phyloP scores from a whole-genome alignment of 2,113 vertebrate genomes.

The Ophthalmolycus amberensis region DNA sequence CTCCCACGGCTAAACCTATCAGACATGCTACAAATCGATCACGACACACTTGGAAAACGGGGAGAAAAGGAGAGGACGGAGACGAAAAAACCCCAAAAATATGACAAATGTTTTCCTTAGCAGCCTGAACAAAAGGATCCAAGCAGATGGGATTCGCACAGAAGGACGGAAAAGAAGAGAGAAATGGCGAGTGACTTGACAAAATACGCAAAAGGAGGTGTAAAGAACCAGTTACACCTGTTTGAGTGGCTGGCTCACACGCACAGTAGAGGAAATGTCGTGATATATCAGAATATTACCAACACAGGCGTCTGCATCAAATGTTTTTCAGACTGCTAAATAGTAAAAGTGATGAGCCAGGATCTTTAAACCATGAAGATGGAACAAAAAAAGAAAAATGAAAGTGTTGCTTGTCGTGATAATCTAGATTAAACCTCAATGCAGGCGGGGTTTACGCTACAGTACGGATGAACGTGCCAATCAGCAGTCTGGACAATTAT shows the following conservation, averaged over 20 bases:
- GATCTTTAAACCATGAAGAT: constrained; percentile 5
- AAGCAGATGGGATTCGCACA: constrained; percentile 40
- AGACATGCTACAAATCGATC: constrained; percentile 65
- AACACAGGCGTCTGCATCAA: constrained; percentile 43
- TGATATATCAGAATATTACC: constrained; percentile 45
- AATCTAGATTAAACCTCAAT: constrained; percentile 25
- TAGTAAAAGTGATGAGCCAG: background rate
- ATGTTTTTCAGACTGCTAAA: constrained; percentile 29
- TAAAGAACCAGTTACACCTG: constrained; percentile 56
- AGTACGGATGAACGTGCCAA: constrained; percentile 42
- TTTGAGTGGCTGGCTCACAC: constrained; percentile 14
- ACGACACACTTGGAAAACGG: constrained; percentile 31
- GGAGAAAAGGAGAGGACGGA: constrained; percentile 7
- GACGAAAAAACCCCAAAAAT: constrained; percentile 1
- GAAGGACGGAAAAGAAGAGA: constrained; percentile 21
- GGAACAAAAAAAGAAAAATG: background rate
- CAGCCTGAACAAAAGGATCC: constrained; percentile 54
- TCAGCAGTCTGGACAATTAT: constrained; percentile 70
- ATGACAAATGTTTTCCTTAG: constrained; percentile 62
- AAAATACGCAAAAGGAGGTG: constrained; percentile 41
- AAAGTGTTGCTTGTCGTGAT: constrained; percentile 10
- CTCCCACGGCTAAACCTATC: constrained; percentile 26
- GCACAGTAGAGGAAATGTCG: constrained; percentile 60
- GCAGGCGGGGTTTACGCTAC: constrained; percentile 9
- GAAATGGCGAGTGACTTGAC: constrained; percentile 36